phyloP scores from a whole-genome alignment of 2,113 vertebrate species.

The Platanista minor region DNA sequence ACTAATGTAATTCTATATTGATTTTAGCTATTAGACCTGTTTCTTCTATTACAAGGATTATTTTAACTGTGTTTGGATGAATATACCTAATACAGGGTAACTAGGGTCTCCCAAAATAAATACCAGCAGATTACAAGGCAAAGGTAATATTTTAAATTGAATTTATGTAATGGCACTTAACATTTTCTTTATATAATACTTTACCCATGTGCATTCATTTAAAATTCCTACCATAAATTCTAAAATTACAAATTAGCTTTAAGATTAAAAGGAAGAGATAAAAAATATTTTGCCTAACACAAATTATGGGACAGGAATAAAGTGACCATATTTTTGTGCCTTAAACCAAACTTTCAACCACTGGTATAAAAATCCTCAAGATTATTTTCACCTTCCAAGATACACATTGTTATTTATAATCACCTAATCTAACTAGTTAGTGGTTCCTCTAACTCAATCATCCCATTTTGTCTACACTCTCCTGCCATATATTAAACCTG shows the following conservation, averaged over 20 bases:
- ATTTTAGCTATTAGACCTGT: background rate
- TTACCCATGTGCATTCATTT: background rate
- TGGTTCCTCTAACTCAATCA: background rate
- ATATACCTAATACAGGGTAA: background rate
- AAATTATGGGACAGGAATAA: background rate
- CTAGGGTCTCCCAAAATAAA: background rate
- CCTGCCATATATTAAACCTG: background rate
- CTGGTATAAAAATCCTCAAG: background rate
- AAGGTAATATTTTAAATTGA: background rate
- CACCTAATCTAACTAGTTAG: too few relatives aligned
- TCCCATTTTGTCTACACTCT: background rate
- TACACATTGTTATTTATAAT: background rate
- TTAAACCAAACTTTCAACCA: background rate
- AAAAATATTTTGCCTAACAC: background rate
- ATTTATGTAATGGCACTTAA: background rate
- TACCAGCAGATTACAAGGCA: background rate
- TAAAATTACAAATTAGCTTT: background rate
- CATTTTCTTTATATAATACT: background rate
- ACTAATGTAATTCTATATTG: background rate
- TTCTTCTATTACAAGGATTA: background rate
- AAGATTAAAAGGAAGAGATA: background rate
- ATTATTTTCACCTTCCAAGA: background rate
- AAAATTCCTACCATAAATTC: background rate
- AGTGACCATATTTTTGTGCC: background rate
- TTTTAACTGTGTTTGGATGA: background rate